These are phyloP conservation scores for Australoheros facetus DNA, from an alignment of 2,797 vertebrate genomes.

Conservation along the genomic window DNA sequence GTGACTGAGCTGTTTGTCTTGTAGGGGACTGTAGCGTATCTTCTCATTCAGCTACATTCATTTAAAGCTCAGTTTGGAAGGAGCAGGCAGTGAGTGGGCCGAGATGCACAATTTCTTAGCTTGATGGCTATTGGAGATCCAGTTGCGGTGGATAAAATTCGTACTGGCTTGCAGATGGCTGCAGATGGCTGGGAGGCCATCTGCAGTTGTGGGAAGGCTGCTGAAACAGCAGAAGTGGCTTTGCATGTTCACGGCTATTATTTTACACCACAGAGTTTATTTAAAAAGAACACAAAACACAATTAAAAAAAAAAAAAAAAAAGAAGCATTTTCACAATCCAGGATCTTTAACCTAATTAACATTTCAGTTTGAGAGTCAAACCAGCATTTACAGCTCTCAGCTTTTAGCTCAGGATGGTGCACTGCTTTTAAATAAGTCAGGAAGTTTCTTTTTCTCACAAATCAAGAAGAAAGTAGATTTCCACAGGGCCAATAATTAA, in stretches of 20 bases:
- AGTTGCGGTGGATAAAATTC: background rate
- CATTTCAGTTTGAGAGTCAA: background rate
- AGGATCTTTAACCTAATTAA: background rate
- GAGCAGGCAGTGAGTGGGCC: background rate
- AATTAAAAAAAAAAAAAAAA: too few relatives aligned
- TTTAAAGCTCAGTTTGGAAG: background rate
- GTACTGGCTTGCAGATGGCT: background rate
- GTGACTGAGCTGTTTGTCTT: background rate
- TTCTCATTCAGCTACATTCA: background rate
- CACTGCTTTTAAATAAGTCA: conserved; percentile 9
- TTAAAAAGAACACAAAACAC: background rate
- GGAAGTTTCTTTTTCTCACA: conserved; percentile 21
- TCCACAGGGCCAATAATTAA: conserved; percentile 29
- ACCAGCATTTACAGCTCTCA: background rate
- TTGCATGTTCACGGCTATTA: too few relatives aligned
- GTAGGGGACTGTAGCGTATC: background rate
- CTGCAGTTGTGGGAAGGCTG: background rate
- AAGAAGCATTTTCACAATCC: background rate
- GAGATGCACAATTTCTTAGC: background rate
- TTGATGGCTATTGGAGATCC: background rate
- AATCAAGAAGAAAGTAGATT: conserved; percentile 30
- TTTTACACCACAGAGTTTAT: background rate
- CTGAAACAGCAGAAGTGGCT: background rate
- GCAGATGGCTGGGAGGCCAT: background rate
- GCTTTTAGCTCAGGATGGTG: background rate